Conservation (phyloP, 2,888 invertebrate species). For the Mycalesis mineus region DNA sequence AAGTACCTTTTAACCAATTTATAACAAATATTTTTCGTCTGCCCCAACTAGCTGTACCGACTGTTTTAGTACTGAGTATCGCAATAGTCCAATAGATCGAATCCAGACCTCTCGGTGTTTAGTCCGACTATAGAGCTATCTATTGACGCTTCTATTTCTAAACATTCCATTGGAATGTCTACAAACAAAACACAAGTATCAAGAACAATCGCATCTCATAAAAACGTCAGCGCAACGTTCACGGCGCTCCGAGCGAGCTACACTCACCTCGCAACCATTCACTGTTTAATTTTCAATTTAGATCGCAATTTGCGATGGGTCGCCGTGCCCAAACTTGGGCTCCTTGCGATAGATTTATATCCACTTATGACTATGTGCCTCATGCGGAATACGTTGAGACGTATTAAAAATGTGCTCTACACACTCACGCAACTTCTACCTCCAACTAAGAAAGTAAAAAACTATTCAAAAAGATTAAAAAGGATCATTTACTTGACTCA, state of each 20-base stretch:
- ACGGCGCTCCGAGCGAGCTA: slow-evolving; percentile 37
- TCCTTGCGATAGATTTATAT: slow-evolving; percentile 75
- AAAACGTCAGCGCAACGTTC: slow-evolving; percentile 23
- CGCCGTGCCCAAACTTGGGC: slow-evolving; percentile 71
- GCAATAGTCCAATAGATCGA: no score
- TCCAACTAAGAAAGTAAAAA: no score
- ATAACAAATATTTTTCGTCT: no score
- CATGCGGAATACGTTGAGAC: slow-evolving; percentile 68
- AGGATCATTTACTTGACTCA: no score
- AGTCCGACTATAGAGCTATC: no score
- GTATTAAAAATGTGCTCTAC: slow-evolving; percentile 48
- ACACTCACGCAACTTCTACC: neutral
- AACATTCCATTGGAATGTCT: neutral
- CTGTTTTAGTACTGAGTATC: no score
- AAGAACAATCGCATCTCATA: slow-evolving; percentile 16
- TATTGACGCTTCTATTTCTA: no score
- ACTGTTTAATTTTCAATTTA: slow-evolving; percentile 80
- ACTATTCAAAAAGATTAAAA: no score
- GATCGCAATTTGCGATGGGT: slow-evolving; percentile 78
- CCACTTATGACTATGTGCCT: slow-evolving; percentile 44
- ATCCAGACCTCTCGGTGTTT: no score
- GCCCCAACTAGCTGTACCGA: no score
- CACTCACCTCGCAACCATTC: slow-evolving; percentile 37
- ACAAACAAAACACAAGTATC: slow-evolving; percentile 3
- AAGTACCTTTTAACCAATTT: no score